Evolutionary conservation across 2,888 invertebrate species (phyloP).

Genomic region (Didymodactylos carnosus): DNA sequence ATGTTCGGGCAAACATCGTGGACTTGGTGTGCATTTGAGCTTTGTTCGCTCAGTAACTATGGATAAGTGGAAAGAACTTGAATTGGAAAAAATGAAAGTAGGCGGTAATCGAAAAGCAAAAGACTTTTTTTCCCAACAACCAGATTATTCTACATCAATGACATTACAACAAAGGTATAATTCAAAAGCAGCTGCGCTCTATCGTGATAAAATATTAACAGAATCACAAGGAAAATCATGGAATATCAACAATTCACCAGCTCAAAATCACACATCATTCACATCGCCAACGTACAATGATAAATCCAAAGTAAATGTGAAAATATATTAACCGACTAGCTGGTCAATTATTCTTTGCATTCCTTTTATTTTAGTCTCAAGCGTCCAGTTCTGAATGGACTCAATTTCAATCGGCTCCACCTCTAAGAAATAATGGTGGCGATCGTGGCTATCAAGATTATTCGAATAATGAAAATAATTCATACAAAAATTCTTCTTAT

Average conservation of each 20-base stretch:
- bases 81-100: conserved; percentile 89
- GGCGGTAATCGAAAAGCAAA: conserved; percentile 76
- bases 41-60: conserved; percentile 71
- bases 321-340: background rate
- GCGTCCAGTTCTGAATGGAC: background rate
- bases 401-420: background rate
- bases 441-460: background rate
- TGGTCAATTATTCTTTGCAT: background rate
- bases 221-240: conserved; percentile 56
- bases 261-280: conserved; percentile 39
- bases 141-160: conserved; percentile 60
- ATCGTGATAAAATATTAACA: conserved; percentile 70
- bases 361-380: too few relatives aligned
- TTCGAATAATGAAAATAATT: background rate
- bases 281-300: background rate
- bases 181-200: conserved; percentile 75
- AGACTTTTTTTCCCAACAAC: conserved; percentile 67
- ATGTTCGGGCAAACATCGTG: conserved; percentile 91
- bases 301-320: background rate
- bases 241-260: conserved; percentile 47
- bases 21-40: conserved; percentile 78
- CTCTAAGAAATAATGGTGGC: background rate
- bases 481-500: too few relatives aligned
- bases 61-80: conserved; percentile 99
- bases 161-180: conserved; percentile 75